phyloP scores from a whole-genome alignment of 2,888 invertebrate species.

The Prosapia bicincta region DNA sequence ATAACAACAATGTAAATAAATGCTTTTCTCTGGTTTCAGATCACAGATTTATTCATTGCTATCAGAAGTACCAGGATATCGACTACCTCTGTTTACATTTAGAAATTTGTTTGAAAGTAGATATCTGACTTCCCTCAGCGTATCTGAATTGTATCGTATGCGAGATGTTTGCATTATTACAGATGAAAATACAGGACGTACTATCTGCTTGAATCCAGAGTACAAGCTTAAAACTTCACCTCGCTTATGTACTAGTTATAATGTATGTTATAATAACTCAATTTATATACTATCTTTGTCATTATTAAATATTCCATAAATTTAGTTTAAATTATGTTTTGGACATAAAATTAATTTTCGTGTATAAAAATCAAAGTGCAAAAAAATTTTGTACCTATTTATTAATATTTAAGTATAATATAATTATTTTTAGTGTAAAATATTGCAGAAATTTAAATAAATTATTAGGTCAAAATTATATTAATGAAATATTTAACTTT shows the following conservation, averaged over 20 bases:
- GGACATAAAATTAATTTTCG: no score
- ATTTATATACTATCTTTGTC: no score
- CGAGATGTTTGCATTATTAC: constrained; percentile 73
- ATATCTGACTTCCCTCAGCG: constrained; percentile 69
- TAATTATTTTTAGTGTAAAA: no score
- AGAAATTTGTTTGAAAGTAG: constrained; percentile 80
- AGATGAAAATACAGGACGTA: constrained; percentile 65
- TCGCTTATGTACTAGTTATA: neutral
- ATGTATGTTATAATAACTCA: neutral
- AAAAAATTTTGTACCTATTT: no score
- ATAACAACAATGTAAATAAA: no score
- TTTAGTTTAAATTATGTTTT: no score
- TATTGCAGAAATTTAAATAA: no score
- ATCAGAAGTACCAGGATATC: constrained; percentile 68
- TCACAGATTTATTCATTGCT: constrained; percentile 48
- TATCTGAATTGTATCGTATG: constrained; percentile 68
- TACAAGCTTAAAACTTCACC: constrained; percentile 51
- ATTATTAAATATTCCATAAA: no score
- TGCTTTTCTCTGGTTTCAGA: constrained; percentile 43
- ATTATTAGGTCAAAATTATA: no score
- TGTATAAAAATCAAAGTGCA: no score
- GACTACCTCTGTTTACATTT: constrained; percentile 75
- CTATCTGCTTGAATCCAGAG: constrained; percentile 61
- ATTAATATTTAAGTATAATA: no score
- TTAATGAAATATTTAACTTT: no score